Evolutionary conservation across 2,888 invertebrate genomes (phyloP), one percentile per base, ranked within the genome.

Genomic region (Panorpa germanica): DNA sequence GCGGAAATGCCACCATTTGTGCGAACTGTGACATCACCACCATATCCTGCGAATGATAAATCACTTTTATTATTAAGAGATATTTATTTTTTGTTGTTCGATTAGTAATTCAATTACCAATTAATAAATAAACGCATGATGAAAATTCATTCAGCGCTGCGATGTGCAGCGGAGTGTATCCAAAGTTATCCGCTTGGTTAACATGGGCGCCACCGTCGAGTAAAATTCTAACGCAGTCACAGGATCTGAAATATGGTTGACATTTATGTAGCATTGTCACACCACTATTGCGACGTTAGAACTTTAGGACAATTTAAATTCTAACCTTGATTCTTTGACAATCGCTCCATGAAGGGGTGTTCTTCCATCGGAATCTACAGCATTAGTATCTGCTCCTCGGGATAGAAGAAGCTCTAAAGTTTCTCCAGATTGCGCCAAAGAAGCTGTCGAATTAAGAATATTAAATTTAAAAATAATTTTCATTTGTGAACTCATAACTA

Each of bases 111-210:
- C 28, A 29, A 43, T 48, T 42, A 50, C 63, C 66, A 38, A 85
- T 56, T 29, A 85, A 57, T 31, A 77, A 53, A 42, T 73, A 58
- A 9, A 78, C 81, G 41, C 77, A 74, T 11, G 66, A 63, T 5
- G 81, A 76, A 42, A 75, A 78, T 49, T 83, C 83, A 45, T 82
- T 80, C 16, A 83, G 55, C 0, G 82, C 83, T 2, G 85, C 82
- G 25, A 82, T 65, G 46, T 85, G 83, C 18, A 83, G 50, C 0
- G 83, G 74, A 0, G 82, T 81, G 45, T 82, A 83, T n/a, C 83
- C 83, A 43, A 74, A 81, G 39, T 68, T 65, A 44, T 83, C 82
- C 0, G 77, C 61, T 39, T 66, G 67, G 48, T 85, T 83, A 2
- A 81, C 72, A 44, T 70, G 62, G 0, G 75, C 75, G 2, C 75